phyloP scores from a whole-genome alignment of 1,140 invertebrate species.

The Stegodyphus mimosarum region DNA sequence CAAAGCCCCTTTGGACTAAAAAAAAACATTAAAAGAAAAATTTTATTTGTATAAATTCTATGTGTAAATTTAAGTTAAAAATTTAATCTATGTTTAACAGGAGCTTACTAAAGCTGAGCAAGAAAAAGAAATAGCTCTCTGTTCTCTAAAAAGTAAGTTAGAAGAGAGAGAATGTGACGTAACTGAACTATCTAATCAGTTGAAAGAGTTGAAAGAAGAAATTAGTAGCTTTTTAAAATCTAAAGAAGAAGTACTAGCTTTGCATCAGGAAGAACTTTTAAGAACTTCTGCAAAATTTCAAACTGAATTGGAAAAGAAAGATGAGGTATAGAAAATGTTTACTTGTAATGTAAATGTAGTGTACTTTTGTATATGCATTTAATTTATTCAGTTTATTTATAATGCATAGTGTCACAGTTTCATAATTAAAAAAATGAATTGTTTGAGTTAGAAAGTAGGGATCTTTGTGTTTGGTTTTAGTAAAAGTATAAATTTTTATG shows the following conservation, averaged over 20 bases:
- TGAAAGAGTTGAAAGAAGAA: conserved; percentile 10
- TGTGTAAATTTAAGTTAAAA: too few relatives aligned
- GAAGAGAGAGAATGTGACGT: conserved; percentile 15
- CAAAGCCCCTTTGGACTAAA: too few relatives aligned
- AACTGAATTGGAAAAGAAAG: conserved; percentile 13
- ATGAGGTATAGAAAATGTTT: conserved; percentile 2
- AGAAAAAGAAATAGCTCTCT: conserved; percentile 1
- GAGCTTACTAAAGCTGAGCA: background rate
- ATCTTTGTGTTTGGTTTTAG: too few relatives aligned
- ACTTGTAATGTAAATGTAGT: too few relatives aligned
- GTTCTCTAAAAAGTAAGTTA: background rate
- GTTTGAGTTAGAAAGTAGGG: too few relatives aligned
- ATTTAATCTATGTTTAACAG: background rate
- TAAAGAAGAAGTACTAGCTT: background rate
- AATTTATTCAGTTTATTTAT: too few relatives aligned
- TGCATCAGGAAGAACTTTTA: background rate
- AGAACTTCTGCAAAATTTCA: background rate
- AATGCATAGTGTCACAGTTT: too few relatives aligned
- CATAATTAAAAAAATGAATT: too few relatives aligned
- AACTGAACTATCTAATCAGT: background rate
- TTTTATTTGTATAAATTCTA: too few relatives aligned
- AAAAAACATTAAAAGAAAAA: too few relatives aligned
- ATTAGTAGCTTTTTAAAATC: background rate
- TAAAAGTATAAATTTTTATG: too few relatives aligned
- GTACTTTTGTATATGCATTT: too few relatives aligned